phyloP scores from a whole-genome alignment of 1,140 invertebrate genomes.

The Aphidius gifuensis region DNA sequence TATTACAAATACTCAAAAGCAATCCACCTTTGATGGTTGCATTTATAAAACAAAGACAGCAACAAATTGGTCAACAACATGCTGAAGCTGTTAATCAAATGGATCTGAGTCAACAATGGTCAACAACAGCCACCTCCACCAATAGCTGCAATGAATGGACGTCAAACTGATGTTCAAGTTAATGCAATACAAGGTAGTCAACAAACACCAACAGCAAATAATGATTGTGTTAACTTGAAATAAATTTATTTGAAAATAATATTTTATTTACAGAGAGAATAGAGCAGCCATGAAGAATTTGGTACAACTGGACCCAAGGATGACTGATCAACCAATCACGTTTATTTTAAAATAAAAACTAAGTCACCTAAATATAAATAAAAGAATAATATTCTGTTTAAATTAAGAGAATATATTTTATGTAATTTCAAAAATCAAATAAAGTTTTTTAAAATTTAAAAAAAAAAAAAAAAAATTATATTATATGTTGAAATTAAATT shows the following conservation, averaged over 20 bases:
- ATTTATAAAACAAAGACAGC: constrained; percentile 88
- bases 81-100: constrained; percentile 40
- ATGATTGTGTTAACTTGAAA: constrained; percentile 44
- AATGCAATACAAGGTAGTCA: no score
- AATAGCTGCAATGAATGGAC: constrained; percentile 84
- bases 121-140: constrained; percentile 49
- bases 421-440: no score
- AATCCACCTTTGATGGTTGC: constrained; percentile 96
- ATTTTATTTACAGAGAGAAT: constrained; percentile 62
- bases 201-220: constrained; percentile 57
- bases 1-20: constrained; percentile 87
- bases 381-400: no score
- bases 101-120: constrained; percentile 54
- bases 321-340: constrained; percentile 45
- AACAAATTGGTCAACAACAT: constrained; percentile 46
- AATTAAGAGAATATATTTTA: no score
- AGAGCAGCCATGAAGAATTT: constrained; percentile 56
- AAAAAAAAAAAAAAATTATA: no score
- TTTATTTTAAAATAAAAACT: no score
- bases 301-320: constrained; percentile 42
- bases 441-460: no score
- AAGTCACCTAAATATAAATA: no score
- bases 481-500: no score
- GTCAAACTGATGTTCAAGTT: no score
- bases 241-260: no score